Conservation (phyloP, 1,140 invertebrate species). For the Rhopalosiphum padi region DNA sequence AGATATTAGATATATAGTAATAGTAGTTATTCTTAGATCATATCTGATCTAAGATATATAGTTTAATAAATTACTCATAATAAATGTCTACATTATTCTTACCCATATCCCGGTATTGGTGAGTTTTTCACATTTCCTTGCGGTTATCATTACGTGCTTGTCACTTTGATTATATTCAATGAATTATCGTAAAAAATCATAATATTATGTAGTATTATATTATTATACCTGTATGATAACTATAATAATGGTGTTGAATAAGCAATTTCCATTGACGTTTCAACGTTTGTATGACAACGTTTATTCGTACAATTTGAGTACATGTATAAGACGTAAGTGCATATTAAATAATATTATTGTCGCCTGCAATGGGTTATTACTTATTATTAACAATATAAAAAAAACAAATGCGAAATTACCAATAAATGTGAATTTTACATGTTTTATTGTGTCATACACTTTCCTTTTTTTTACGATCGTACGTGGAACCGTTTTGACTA, state of each 20-base stretch:
- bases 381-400: slow-evolving; percentile 37
- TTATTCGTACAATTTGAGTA: background rate
- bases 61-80: background rate
- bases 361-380: background rate
- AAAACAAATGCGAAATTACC: slow-evolving; percentile 40
- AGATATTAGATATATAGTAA: too few species aligned
- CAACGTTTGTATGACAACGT: background rate
- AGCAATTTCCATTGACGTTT: slow-evolving; percentile 37
- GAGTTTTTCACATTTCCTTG: background rate
- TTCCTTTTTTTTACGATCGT: slow-evolving; percentile 26
- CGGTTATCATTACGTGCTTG: background rate
- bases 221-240: too few species aligned
- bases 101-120: background rate
- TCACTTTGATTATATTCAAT: background rate
- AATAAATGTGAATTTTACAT: slow-evolving; percentile 35
- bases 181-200: background rate
- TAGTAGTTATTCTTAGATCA: too few species aligned
- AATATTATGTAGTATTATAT: background rate
- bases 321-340: background rate
- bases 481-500: slow-evolving; percentile 9
- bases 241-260: background rate
- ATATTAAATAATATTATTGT: slow-evolving; percentile 35
- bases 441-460: slow-evolving; percentile 41
- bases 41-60: too few species aligned
- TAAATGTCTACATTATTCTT: background rate